phyloP scores from a whole-genome alignment of 2,888 invertebrate species.

The Archaeoteleia sp. region DNA sequence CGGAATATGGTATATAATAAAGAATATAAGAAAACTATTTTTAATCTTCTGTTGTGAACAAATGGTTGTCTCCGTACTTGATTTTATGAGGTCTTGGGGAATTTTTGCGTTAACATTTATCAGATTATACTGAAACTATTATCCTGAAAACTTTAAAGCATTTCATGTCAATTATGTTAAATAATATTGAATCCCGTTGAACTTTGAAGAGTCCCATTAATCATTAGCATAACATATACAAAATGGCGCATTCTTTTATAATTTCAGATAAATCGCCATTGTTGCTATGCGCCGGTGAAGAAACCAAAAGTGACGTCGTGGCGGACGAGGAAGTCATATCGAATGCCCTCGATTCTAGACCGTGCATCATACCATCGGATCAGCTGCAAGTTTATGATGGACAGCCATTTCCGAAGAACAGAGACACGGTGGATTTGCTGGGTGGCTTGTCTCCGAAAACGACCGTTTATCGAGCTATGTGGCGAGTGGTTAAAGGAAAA shows the following conservation, averaged over 20 bases:
- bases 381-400: slow-evolving; percentile 83
- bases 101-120: too few relatives aligned
- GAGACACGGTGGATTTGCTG: slow-evolving; percentile 52
- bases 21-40: not conserved
- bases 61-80: too few relatives aligned
- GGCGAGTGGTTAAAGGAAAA: slow-evolving; percentile 85
- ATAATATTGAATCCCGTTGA: too few relatives aligned
- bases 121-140: too few relatives aligned
- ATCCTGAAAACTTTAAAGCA: slow-evolving; percentile 11
- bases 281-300: slow-evolving; percentile 80
- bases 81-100: too few relatives aligned
- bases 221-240: too few relatives aligned
- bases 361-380: slow-evolving; percentile 82
- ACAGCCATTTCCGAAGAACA: slow-evolving; percentile 69
- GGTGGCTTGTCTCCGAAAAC: slow-evolving; percentile 56
- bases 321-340: slow-evolving; percentile 77
- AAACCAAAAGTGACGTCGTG: slow-evolving; percentile 76
- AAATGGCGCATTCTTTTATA: not conserved
- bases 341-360: slow-evolving; percentile 74
- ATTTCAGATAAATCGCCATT: slow-evolving; percentile 82
- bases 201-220: too few relatives aligned
- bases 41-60: too few relatives aligned
- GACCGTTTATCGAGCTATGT: slow-evolving; percentile 81
- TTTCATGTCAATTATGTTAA: slow-evolving; percentile 6
- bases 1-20: slow-evolving; percentile 84